Evolutionary conservation across 2,797 vertebrate species (phyloP).

Genomic region (Rhincodon typus): DNA sequence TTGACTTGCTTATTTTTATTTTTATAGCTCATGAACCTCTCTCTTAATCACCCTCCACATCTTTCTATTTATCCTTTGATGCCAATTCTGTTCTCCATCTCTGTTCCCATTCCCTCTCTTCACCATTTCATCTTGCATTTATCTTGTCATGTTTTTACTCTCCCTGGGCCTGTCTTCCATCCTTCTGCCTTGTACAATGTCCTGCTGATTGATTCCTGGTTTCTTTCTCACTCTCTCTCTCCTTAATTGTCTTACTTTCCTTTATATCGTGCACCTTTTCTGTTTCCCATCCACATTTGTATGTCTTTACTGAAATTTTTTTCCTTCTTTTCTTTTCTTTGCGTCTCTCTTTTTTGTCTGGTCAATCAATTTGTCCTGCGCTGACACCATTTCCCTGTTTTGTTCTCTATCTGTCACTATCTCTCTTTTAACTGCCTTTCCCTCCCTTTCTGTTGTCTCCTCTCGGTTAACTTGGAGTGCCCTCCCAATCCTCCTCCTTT

Average conservation of each 20-base stretch:
- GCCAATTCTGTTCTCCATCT: neutral
- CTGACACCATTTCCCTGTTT: neutral
- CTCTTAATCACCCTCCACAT: neutral
- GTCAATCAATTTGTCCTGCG: no score
- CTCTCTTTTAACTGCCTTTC: neutral
- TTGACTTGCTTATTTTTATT: neutral
- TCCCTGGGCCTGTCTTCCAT: neutral
- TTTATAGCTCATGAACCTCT: neutral
- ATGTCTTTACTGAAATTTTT: no score
- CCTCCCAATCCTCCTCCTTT: no score
- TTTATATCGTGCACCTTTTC: neutral
- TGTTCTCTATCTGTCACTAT: neutral
- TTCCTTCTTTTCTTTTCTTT: no score
- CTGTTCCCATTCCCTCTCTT: neutral
- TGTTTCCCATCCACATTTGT: no score
- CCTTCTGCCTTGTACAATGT: neutral
- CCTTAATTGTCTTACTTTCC: conserved; percentile 14
- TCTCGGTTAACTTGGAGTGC: neutral
- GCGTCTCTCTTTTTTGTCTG: neutral
- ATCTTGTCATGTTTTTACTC: neutral
- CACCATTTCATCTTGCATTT: neutral
- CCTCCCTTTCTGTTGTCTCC: neutral
- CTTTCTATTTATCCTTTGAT: neutral
- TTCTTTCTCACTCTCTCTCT: neutral
- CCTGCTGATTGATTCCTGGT: neutral